phyloP scores from a whole-genome alignment of 2,113 vertebrate species.

The Meleagris gallopavo region DNA sequence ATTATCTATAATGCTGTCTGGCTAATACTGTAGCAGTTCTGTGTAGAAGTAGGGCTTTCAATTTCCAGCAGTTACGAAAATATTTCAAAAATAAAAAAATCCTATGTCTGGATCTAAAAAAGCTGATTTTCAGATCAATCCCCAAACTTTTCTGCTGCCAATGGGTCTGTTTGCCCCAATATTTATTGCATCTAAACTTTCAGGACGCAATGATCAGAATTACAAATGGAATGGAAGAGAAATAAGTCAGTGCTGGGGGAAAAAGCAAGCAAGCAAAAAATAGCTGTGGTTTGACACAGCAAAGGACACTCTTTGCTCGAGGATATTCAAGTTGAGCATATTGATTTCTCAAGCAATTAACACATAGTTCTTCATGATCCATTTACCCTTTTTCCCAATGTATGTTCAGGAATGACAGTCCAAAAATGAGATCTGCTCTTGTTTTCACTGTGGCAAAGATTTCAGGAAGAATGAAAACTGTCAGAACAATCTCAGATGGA shows the following conservation, averaged over 20 bases:
- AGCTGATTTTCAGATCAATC: background rate
- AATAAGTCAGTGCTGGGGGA: background rate
- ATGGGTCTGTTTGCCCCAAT: background rate
- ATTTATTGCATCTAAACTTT: constrained; percentile 5
- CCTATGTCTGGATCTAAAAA: background rate
- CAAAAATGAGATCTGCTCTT: background rate
- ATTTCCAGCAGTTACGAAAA: background rate
- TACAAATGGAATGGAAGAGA: background rate
- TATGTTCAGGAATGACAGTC: background rate
- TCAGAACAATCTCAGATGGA: background rate
- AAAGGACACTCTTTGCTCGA: constrained; percentile 43
- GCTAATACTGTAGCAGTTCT: background rate
- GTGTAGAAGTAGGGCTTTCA: background rate
- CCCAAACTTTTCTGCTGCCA: background rate
- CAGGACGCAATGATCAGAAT: background rate
- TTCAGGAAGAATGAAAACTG: background rate
- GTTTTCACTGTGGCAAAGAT: background rate
- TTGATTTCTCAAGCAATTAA: constrained; percentile 59
- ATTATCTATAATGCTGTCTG: background rate
- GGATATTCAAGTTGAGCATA: constrained; percentile 34
- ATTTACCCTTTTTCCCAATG: constrained; percentile 34
- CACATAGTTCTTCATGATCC: constrained; percentile 1
- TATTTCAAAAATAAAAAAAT: background rate
- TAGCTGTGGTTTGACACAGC: constrained; percentile 2
- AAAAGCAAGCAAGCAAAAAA: background rate